These are phyloP conservation scores for Rhagophthalmus giganteus DNA, from an alignment of 2,888 invertebrate species.

Conservation along the genomic window DNA sequence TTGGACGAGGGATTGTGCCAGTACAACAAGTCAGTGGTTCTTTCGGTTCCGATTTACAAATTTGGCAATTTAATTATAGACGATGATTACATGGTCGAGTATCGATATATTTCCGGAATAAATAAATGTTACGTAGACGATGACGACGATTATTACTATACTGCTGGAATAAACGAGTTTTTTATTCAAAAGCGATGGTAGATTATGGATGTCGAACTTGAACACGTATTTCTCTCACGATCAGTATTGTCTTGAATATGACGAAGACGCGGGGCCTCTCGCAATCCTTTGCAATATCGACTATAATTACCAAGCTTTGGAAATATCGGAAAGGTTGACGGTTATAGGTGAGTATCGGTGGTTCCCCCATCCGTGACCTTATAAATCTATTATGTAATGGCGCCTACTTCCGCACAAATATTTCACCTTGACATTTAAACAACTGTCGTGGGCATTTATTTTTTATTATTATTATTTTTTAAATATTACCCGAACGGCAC, in stretches of 20 bases:
- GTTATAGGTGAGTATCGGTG: no score
- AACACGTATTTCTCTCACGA: constrained; percentile 1
- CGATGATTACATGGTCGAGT: not conserved
- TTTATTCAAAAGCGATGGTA: constrained; percentile 9
- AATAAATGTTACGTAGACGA: constrained; percentile 3
- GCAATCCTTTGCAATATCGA: not conserved
- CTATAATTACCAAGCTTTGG: constrained; percentile 3
- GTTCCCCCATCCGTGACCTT: no score
- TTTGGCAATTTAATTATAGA: constrained; percentile 5
- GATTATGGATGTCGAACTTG: constrained; percentile 2
- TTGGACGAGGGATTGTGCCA: constrained; percentile 1
- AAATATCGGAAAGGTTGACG: constrained; percentile 2
- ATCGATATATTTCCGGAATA: constrained; percentile 6
- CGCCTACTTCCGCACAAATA: no score
- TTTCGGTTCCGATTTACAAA: constrained; percentile 6
- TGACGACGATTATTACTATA: not conserved
- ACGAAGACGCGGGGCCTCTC: constrained; percentile 1
- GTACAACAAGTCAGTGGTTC: not conserved
- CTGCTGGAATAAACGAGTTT: not conserved
- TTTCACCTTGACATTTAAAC: no score
- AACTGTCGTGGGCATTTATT: no score
- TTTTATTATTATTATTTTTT: no score
- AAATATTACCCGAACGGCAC: no score
- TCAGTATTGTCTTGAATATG: constrained; percentile 9
- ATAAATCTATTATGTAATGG: no score